A percentile compares a stretch with the other conserved stretches of the same genome.
Evolutionary conservation across 2,888 invertebrate genomes (phyloP).

Genomic region (Caradrina clavipalpis): DNA sequence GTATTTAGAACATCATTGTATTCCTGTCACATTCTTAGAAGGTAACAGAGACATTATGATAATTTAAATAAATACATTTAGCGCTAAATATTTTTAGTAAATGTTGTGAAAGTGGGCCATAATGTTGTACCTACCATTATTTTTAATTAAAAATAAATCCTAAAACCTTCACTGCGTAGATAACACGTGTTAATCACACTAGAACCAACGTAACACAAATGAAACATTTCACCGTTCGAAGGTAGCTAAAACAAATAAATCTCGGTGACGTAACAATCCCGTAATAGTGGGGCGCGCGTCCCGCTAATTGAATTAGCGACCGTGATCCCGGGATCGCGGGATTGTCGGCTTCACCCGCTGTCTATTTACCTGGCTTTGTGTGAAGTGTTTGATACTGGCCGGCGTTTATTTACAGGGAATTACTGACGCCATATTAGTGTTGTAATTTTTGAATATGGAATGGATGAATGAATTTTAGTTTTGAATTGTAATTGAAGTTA

Average conservation of each 20-base stretch:
- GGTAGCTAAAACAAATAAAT: slow-evolving; percentile 70
- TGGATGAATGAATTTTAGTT: neutral
- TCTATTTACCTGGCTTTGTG: slow-evolving; percentile 71
- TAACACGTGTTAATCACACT: slow-evolving; percentile 23
- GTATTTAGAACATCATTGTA: too few species aligned
- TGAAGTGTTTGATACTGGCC: slow-evolving; percentile 51
- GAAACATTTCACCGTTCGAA: slow-evolving; percentile 52
- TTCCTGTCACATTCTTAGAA: too few species aligned
- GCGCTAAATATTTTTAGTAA: too few species aligned
- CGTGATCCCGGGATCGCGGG: slow-evolving; percentile 68
- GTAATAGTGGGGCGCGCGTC: slow-evolving; percentile 68
- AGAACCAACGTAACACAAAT: slow-evolving; percentile 13
- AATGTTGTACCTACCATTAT: too few species aligned
- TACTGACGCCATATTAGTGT: slow-evolving; percentile 19
- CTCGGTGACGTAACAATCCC: slow-evolving; percentile 74
- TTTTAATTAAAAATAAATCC: neutral
- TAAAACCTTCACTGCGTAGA: neutral
- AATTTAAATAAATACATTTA: too few species aligned
- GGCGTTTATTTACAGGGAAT: slow-evolving; percentile 50
- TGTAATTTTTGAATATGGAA: slow-evolving; percentile 25
- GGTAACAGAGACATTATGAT: too few species aligned
- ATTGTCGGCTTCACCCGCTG: slow-evolving; percentile 64
- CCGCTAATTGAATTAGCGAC: slow-evolving; percentile 77
- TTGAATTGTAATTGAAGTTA: too few species aligned
- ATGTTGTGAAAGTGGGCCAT: too few species aligned